Conservation (phyloP, 2,113 vertebrate genomes). For the Leucosticte australis region DNA sequence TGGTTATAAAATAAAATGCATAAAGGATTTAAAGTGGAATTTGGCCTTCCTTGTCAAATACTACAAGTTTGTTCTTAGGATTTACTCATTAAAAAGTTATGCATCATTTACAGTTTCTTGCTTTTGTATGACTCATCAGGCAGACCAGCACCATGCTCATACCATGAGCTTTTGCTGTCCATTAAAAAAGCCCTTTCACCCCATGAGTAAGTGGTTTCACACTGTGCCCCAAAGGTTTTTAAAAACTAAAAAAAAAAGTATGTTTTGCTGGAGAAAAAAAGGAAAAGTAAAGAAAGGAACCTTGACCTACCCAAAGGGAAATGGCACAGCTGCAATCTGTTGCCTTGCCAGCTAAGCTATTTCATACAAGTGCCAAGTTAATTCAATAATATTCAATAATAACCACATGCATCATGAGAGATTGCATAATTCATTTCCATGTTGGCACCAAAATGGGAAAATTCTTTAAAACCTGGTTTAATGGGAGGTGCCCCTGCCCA, state of each 20-base stretch:
- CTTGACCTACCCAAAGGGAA: neutral
- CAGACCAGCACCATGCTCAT: neutral
- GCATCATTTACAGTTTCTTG: neutral
- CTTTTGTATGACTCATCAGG: neutral
- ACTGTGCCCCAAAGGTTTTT: neutral
- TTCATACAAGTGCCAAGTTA: neutral
- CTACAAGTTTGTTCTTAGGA: neutral
- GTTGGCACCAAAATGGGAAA: neutral
- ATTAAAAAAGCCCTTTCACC: neutral
- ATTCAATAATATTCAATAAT: neutral
- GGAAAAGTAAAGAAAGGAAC: neutral
- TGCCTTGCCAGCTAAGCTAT: neutral
- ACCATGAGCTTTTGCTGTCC: neutral
- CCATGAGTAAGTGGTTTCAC: neutral
- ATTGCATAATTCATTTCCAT: neutral
- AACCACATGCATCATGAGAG: neutral
- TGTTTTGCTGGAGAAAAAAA: neutral
- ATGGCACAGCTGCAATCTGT: neutral
- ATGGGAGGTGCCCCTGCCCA: neutral
- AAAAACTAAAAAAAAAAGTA: neutral
- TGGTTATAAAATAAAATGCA: neutral
- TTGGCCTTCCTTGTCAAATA: neutral
- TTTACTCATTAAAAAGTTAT: conserved; percentile 28
- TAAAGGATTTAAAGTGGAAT: neutral
- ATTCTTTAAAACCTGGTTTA: neutral